phyloP scores from a whole-genome alignment of 1,140 invertebrate species.

The Lucilia cuprina region DNA sequence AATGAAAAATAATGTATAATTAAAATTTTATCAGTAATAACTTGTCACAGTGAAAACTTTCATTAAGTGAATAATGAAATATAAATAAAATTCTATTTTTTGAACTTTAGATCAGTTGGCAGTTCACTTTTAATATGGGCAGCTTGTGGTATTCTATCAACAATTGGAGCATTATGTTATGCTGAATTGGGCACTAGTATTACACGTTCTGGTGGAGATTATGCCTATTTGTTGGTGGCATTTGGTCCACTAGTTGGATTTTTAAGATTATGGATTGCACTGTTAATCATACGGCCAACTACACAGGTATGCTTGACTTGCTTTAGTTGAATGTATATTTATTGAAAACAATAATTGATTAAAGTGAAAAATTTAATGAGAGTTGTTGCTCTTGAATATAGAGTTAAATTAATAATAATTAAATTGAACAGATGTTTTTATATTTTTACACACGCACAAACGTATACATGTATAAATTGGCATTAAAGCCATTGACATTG shows the following conservation, averaged over 20 bases:
- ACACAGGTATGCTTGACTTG: conserved; percentile 64
- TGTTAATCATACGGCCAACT: conserved; percentile 83
- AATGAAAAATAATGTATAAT: background rate
- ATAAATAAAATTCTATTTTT: conserved; percentile 22
- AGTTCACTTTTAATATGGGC: conserved; percentile 77
- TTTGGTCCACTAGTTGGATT: conserved; percentile 91
- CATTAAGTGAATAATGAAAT: background rate
- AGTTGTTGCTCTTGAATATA: too few species aligned
- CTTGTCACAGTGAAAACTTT: background rate
- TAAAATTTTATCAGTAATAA: background rate
- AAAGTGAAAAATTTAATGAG: too few species aligned
- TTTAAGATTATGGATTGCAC: conserved; percentile 84
- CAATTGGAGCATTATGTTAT: conserved; percentile 81
- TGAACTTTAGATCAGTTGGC: conserved; percentile 68
- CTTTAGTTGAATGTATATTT: background rate
- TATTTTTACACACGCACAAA: background rate
- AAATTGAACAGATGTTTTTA: background rate
- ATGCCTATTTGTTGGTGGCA: conserved; percentile 85
- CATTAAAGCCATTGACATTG: background rate
- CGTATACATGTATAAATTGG: background rate
- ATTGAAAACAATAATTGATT: conserved; percentile 4
- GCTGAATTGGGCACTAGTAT: conserved; percentile 86
- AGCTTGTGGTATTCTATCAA: conserved; percentile 76
- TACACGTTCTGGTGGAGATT: conserved; percentile 84
- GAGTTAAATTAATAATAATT: background rate